Conservation (phyloP, 2,797 vertebrate species). For the Phoeniculus purpureus region DNA sequence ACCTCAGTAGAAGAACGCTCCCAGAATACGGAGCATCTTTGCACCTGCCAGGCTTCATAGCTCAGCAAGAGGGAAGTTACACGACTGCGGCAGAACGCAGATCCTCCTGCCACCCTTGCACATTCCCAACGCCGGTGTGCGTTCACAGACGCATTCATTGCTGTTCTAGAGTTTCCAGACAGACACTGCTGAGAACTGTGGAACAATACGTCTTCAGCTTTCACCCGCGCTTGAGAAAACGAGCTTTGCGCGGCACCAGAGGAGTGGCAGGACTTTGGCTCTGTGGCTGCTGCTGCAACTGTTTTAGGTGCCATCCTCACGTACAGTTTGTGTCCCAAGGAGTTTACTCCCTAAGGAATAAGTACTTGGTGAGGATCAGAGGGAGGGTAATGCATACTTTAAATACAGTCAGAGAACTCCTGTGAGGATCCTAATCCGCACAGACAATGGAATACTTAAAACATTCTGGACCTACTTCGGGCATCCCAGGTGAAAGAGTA, state of each 20-base stretch:
- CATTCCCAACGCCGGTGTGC: background rate
- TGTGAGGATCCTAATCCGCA: background rate
- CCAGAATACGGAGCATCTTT: background rate
- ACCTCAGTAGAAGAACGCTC: background rate
- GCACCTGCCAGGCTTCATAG: background rate
- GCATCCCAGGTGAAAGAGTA: background rate
- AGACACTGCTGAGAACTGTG: background rate
- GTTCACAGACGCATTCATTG: background rate
- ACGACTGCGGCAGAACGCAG: background rate
- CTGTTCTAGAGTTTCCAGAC: background rate
- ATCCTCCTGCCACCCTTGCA: background rate
- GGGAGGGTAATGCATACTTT: background rate
- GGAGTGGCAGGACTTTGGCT: background rate
- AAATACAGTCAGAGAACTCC: slow-evolving; percentile 7
- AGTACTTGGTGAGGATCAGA: background rate
- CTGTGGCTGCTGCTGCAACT: background rate
- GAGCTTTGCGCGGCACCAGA: background rate
- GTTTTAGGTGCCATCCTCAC: background rate
- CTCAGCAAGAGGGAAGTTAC: background rate
- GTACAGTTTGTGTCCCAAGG: background rate
- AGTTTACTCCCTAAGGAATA: background rate
- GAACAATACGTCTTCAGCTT: background rate
- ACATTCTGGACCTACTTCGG: background rate
- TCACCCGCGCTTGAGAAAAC: background rate
- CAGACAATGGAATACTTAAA: background rate